A percentile compares a stretch with the other conserved stretches of the same genome.
Evolutionary conservation across 2,797 vertebrate genomes (phyloP).

Genomic region (Leptatherina wallacei): DNA sequence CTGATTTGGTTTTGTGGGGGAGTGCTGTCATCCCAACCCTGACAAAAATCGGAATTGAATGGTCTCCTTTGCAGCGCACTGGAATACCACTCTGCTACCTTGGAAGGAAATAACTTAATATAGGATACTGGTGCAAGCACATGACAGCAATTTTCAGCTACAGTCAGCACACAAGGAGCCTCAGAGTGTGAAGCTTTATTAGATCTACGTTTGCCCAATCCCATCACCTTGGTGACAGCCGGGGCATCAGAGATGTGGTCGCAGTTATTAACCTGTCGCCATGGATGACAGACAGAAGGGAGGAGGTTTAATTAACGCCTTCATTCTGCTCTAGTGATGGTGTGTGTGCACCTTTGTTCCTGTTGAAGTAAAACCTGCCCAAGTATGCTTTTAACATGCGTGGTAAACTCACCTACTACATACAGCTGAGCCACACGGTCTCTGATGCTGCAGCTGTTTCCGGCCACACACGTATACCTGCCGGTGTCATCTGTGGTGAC

Average conservation of each 20-base stretch:
- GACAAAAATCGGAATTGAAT: constrained; percentile 24
- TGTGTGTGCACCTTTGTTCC: constrained; percentile 21
- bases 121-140: constrained; percentile 18
- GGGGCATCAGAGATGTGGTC: constrained; percentile 43
- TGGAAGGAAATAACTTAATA: constrained; percentile 32
- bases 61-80: constrained; percentile 14
- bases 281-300: constrained; percentile 40
- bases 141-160: constrained; percentile 49
- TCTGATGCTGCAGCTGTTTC: constrained; percentile 96
- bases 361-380: constrained; percentile 18
- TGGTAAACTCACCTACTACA: constrained; percentile 89
- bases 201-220: constrained; percentile 47
- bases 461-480: constrained; percentile 93
- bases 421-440: constrained; percentile 90
- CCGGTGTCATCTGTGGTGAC: constrained; percentile 93
- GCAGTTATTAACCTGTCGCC: constrained; percentile 68
- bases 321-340: constrained; percentile 36
- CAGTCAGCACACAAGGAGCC: constrained; percentile 39
- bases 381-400: background rate
- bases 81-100: constrained; percentile 7
- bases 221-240: constrained; percentile 51
- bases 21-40: background rate
- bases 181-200: constrained; percentile 57
- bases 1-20: constrained; percentile 3
- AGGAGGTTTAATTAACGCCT: constrained; percentile 66